A percentile compares a stretch with the other conserved stretches of the same genome.
Evolutionary conservation across 2,797 vertebrate species (phyloP).

Genomic region (Ptychobarbus kaznakovi): DNA sequence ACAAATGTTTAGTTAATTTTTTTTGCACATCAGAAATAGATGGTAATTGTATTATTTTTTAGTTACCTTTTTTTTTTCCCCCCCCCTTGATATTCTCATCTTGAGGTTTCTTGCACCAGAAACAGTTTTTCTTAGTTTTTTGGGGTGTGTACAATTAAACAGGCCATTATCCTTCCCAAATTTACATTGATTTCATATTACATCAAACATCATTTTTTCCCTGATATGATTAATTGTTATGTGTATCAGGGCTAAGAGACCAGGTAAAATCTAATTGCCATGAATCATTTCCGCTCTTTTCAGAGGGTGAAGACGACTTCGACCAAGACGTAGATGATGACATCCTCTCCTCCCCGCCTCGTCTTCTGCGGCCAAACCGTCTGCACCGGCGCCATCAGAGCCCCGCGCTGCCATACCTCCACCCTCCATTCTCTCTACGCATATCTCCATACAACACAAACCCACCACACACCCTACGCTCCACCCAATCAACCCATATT

Average conservation of each 20-base stretch:
- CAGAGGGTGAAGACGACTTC: conserved; percentile 98
- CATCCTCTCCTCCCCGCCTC: conserved; percentile 72
- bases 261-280: background rate
- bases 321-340: conserved; percentile 92
- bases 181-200: background rate
- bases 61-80: background rate
- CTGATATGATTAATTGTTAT: background rate
- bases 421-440: conserved; percentile 73
- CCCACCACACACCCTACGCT: conserved; percentile 79
- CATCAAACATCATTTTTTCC: background rate
- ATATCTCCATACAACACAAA: conserved; percentile 84
- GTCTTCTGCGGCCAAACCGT: conserved; percentile 80
- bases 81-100: background rate
- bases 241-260: background rate
- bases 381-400: conserved; percentile 73
- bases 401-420: conserved; percentile 64
- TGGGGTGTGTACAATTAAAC: background rate
- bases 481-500: conserved; percentile 66
- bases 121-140: background rate
- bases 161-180: background rate
- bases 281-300: conserved; percentile 20
- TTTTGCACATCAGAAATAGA: background rate
- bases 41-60: too few relatives aligned
- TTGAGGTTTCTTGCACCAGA: background rate
- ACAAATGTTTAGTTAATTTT: too few relatives aligned